A percentile compares a stretch with the other conserved stretches of the same genome.
phyloP scores from a whole-genome alignment of 2,888 invertebrate genomes.

The Erannis defoliaria region DNA sequence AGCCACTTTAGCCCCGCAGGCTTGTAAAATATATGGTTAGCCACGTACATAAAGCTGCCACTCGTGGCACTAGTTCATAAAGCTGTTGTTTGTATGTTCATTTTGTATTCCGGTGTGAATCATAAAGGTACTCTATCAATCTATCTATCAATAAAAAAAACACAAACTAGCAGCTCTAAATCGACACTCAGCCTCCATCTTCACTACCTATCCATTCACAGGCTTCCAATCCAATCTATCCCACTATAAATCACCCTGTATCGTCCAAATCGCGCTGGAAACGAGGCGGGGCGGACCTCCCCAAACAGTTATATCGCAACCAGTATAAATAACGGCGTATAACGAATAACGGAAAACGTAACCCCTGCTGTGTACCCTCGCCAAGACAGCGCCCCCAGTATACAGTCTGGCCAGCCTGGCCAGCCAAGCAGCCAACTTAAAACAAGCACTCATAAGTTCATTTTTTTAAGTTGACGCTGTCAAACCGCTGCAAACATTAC shows the following conservation, averaged over 20 bases:
- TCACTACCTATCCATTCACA: conserved; percentile 20
- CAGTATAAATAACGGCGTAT: conserved; percentile 72
- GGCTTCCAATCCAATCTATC: conserved; percentile 31
- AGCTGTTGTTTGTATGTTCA: too few relatives aligned
- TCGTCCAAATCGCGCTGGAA: conserved; percentile 42
- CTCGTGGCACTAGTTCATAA: too few relatives aligned
- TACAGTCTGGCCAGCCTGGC: too few relatives aligned
- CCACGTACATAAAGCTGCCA: too few relatives aligned
- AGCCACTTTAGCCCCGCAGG: too few relatives aligned
- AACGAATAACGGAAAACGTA: conserved; percentile 50
- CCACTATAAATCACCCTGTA: conserved; percentile 37
- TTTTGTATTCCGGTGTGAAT: too few relatives aligned
- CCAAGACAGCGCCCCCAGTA: background rate
- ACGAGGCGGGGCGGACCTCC: conserved; percentile 59
- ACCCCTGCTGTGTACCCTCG: background rate
- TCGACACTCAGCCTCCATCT: background rate
- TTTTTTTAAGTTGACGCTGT: too few relatives aligned
- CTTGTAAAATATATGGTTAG: too few relatives aligned
- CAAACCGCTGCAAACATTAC: too few relatives aligned
- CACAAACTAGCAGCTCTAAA: background rate
- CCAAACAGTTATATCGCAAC: conserved; percentile 63
- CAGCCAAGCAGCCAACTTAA: too few relatives aligned
- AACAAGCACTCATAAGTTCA: too few relatives aligned
- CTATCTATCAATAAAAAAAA: background rate
- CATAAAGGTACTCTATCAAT: too few relatives aligned